phyloP scores from a whole-genome alignment of 2,113 vertebrate species.

The Periophthalmus modestus region DNA sequence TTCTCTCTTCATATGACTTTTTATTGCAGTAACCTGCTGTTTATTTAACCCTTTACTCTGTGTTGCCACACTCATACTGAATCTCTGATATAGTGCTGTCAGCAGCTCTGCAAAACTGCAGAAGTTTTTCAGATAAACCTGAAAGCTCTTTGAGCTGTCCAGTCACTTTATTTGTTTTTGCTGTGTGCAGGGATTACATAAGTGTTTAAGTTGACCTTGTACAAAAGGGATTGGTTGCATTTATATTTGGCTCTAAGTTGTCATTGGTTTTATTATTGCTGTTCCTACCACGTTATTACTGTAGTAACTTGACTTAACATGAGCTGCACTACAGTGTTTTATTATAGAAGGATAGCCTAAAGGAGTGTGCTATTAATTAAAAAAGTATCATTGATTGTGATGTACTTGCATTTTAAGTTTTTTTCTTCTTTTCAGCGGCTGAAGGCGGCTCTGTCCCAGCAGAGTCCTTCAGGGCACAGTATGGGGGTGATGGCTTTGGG shows the following conservation, averaged over 20 bases:
- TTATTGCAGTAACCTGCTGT: constrained; percentile 29
- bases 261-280: neutral
- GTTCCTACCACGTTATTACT: neutral
- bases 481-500: constrained; percentile 81
- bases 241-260: neutral
- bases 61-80: constrained; percentile 4
- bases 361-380: too few relatives aligned
- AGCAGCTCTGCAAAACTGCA: neutral
- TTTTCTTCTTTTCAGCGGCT: constrained; percentile 79
- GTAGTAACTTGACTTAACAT: neutral
- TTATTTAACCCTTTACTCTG: constrained; percentile 39
- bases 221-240: neutral
- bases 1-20: constrained; percentile 64
- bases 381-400: too few relatives aligned
- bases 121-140: neutral
- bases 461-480: constrained; percentile 83
- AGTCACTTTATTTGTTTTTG: neutral
- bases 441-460: constrained; percentile 91
- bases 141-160: constrained; percentile 3
- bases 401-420: neutral
- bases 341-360: too few relatives aligned
- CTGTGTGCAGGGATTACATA: constrained; percentile 2
- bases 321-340: too few relatives aligned
- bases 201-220: neutral
- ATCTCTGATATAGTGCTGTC: constrained; percentile 8